Evolutionary conservation across 2,888 invertebrate genomes (phyloP), one percentile per base, ranked within the genome.

Genomic region (Phrixothrix hirtus): DNA sequence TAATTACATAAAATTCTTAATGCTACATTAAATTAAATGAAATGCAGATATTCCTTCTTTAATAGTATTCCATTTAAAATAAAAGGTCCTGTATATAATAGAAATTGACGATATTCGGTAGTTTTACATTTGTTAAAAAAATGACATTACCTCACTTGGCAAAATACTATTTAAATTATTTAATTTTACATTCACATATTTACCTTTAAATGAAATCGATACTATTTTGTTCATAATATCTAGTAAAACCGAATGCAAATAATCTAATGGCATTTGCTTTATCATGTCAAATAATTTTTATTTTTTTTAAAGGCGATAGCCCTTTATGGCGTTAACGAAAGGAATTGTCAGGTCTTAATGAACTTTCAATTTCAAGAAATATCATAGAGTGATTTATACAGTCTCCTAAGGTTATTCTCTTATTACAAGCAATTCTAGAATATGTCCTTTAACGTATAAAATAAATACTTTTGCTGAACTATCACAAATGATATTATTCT

Each of bases 51-150:
- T 14, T 32, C 13, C 2, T 32, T 14, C 4, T 32, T 32, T 12
- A 6, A 6, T 32, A 32, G 13, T 7, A 12, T 13, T 4, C n/a
- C 16, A 12, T 34, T 7, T 14, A 34, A 15, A 16, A 17, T 13
- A 14, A 34, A 34, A 3, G 34, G 34, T 3, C 34, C 34, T 10
- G 29, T 29, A 29, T 29, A 29, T 11, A 29, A 29, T 29, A 29
- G 10, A 29, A 29, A 29, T 9, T 5, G 34, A 9, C 34, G 14
- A 34, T 16, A 34, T 14, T 34, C 34, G 1, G 34, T 34, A 9
- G 34, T 17, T 34, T 34, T 17, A n/a, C 34, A 34, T 34, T 34
- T 34, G 13, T 34, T 17, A 14, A 34, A 15, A 14, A 15, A 5
- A 2, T 9, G 34, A 34, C 14, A 34, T 16, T 7, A 29, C 10